These are phyloP conservation scores for Saccostrea cuccullata DNA, from an alignment of 1,140 invertebrate species.

Conservation along the genomic window DNA sequence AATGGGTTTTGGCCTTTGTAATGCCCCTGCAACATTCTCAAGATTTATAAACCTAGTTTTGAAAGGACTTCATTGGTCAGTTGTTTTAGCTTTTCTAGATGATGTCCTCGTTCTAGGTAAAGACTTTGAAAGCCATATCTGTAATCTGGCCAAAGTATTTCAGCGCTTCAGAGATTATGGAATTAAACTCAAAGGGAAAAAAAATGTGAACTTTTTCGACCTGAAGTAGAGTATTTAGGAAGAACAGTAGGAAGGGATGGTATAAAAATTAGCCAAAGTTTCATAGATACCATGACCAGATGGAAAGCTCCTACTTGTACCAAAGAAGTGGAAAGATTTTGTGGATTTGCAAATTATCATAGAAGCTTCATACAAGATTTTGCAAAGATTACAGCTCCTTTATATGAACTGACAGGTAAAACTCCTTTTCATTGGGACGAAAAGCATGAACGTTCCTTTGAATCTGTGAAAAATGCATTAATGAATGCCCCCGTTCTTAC, in stretches of 20 bases:
- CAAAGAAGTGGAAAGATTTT: no score
- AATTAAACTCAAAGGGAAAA: conserved; percentile 28
- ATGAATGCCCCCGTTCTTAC: conserved; percentile 42
- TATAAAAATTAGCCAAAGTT: no score
- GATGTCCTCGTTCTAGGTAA: conserved; percentile 33
- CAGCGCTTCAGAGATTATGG: background rate
- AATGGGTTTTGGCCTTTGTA: background rate
- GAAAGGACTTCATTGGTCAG: conserved; percentile 22
- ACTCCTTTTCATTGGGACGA: background rate
- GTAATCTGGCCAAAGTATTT: background rate
- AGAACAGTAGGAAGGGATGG: background rate
- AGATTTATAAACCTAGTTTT: conserved; percentile 38
- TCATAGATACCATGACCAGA: no score
- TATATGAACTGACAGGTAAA: background rate
- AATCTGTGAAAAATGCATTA: conserved; percentile 68
- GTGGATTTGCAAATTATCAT: no score
- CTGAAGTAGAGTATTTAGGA: conserved; percentile 34
- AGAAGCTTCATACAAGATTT: no score
- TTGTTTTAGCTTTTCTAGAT: conserved; percentile 36
- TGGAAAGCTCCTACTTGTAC: no score
- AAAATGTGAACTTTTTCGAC: conserved; percentile 36
- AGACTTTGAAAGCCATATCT: background rate
- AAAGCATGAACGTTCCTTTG: no score
- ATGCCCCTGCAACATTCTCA: conserved; percentile 31
- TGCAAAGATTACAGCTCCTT: no score